Conservation (phyloP, 2,113 vertebrate genomes). For the Platysternon megacephalum region DNA sequence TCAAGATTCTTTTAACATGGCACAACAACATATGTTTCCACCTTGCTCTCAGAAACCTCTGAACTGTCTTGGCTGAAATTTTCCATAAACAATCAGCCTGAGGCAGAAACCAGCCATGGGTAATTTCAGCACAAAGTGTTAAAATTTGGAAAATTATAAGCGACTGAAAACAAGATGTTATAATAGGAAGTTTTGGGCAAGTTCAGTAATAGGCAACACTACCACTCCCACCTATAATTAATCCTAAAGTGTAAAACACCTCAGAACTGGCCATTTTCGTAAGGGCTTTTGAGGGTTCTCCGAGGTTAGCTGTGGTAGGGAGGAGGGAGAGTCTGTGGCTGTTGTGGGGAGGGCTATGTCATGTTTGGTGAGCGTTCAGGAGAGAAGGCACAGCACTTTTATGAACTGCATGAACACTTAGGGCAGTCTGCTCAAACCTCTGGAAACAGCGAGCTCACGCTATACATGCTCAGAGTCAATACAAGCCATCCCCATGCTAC, state of each 20-base stretch:
- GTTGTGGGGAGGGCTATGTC: not conserved
- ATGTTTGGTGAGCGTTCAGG: not conserved
- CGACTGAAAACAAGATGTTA: not conserved
- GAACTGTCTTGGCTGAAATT: not conserved
- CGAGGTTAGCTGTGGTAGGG: not conserved
- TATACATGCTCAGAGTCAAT: not conserved
- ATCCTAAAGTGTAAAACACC: not conserved
- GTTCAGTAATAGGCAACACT: not conserved
- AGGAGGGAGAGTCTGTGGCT: not conserved
- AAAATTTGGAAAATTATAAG: too few species aligned
- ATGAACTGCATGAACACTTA: not conserved
- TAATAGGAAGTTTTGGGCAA: not conserved
- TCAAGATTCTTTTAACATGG: not conserved
- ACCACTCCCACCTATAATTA: not conserved
- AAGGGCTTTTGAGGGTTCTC: not conserved
- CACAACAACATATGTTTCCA: not conserved
- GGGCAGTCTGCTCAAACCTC: not conserved
- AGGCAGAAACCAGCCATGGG: too few species aligned
- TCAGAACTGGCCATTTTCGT: not conserved
- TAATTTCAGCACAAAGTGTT: too few species aligned
- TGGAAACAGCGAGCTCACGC: not conserved
- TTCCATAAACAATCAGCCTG: not conserved
- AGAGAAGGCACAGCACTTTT: not conserved
- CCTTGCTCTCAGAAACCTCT: not conserved
- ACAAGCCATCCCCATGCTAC: not conserved